phyloP scores from a whole-genome alignment of 2,113 vertebrate genomes.

The Python bivittatus region DNA sequence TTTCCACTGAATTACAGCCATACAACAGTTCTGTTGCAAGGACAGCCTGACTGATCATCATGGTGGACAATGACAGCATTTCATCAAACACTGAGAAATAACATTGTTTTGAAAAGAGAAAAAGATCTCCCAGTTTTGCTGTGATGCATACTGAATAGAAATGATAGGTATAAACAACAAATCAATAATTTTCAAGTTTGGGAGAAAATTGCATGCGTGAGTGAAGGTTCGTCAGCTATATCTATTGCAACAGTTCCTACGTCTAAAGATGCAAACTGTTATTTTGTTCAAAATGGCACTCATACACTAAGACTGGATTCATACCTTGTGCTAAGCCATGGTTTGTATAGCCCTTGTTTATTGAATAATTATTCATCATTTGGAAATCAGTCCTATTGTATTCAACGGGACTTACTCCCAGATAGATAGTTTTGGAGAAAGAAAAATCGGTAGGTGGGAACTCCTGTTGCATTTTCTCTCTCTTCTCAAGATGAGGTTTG shows the following conservation, averaged over 20 bases:
- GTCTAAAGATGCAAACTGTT: not conserved
- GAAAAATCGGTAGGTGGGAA: too few species aligned
- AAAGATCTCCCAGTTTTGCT: not conserved
- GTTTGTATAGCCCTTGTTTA: too few species aligned
- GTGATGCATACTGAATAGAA: not conserved
- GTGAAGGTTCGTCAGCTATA: not conserved
- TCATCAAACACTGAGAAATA: constrained; percentile 16
- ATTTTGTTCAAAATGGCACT: not conserved
- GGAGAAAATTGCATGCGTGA: not conserved
- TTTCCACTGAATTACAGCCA: constrained; percentile 66
- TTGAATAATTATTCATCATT: not conserved
- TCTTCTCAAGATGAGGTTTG: too few species aligned
- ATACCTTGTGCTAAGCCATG: too few species aligned
- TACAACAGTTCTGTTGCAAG: constrained; percentile 52
- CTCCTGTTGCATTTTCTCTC: too few species aligned
- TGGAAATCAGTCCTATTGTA: not conserved
- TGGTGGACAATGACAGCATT: constrained; percentile 21
- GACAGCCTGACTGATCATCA: constrained; percentile 35
- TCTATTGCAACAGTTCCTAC: not conserved
- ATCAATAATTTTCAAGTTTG: not conserved
- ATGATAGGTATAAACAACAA: not conserved
- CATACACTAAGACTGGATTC: not conserved
- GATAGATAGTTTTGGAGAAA: not conserved
- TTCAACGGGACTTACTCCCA: not conserved
- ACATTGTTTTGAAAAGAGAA: constrained; percentile 7